Evolutionary conservation across 1,140 invertebrate genomes (phyloP).

Genomic region (Halesus radiatus): DNA sequence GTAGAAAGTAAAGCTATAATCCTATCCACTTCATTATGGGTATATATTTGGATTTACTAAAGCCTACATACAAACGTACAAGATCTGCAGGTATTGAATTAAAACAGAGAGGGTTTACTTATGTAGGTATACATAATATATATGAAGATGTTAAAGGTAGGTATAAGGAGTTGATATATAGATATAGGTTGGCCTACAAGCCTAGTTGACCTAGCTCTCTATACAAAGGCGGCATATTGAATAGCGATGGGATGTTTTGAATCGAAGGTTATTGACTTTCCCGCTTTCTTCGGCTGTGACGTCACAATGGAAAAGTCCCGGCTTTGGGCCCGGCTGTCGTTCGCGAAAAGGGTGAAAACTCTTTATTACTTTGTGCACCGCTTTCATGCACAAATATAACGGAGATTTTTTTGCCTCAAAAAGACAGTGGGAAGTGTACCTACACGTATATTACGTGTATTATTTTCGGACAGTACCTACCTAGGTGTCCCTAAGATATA

Average conservation of each 20-base stretch:
- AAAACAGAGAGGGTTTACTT: too few relatives aligned
- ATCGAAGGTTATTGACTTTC: constrained; percentile 40
- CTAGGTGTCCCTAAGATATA: too few relatives aligned
- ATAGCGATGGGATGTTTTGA: constrained; percentile 29
- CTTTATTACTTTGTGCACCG: not conserved
- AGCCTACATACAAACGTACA: too few relatives aligned
- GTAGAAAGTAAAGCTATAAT: too few relatives aligned
- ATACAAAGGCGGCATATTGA: not conserved
- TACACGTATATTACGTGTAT: too few relatives aligned
- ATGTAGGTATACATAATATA: too few relatives aligned
- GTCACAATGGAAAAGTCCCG: constrained; percentile 12
- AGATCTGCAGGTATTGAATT: too few relatives aligned
- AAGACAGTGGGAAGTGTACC: not conserved
- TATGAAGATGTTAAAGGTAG: too few relatives aligned
- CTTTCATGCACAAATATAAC: not conserved
- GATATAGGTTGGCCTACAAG: constrained; percentile 21
- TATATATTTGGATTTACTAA: too few relatives aligned
- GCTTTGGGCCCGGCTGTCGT: not conserved
- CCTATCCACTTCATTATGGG: too few relatives aligned
- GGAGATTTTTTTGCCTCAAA: not conserved
- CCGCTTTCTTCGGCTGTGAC: constrained; percentile 4
- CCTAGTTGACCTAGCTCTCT: too few relatives aligned
- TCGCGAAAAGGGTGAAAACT: constrained; percentile 6
- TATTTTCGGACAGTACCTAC: not conserved
- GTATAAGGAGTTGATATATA: too few relatives aligned